Percentiles rank a stretch among this genome's conserved stretches.
These are phyloP conservation scores for Epizoanthus rinbou DNA, from an alignment of 92 coral and sea anemone genomes.

Conservation along the genomic window DNA sequence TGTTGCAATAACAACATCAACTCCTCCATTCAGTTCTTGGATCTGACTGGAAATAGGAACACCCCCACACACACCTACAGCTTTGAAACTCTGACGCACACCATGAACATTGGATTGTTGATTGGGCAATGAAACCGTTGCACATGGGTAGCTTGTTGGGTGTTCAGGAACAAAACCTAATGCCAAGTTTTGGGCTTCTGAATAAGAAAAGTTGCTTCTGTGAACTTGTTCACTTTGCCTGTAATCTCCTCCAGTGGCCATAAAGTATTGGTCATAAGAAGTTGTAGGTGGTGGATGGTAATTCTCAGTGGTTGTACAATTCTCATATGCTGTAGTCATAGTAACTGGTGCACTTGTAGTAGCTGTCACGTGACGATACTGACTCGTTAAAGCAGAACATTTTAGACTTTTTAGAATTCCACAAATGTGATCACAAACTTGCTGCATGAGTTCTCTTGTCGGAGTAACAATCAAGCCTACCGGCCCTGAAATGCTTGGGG, in stretches of 20 bases:
- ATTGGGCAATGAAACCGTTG: not conserved
- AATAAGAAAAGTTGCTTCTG: not conserved
- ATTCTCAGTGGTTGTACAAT: not conserved
- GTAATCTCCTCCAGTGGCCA: not conserved
- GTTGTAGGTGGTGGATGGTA: not conserved
- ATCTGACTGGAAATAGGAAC: conserved; percentile 79
- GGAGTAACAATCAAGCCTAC: conserved; percentile 87
- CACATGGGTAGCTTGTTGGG: not conserved
- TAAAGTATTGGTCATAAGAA: not conserved
- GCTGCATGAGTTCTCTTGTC: conserved; percentile 97
- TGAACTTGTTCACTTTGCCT: conserved; percentile 7
- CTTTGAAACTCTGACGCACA: conserved; percentile 53
- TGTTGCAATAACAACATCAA: conserved; percentile 89
- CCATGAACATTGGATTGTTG: conserved; percentile 45
- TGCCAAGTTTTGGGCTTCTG: not conserved
- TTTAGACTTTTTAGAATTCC: conserved; percentile 55
- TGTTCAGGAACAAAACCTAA: not conserved
- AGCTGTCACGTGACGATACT: not conserved
- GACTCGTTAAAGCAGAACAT: not conserved
- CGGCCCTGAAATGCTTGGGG: conserved; percentile 79
- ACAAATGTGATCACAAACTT: conserved; percentile 65
- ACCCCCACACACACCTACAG: conserved; percentile 93
- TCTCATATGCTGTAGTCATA: conserved; percentile 1
- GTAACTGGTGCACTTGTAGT: not conserved
- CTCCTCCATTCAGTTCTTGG: conserved; percentile 69